A percentile compares a stretch with the other conserved stretches of the same genome.
These are phyloP conservation scores for Andrena praecox DNA, from an alignment of 2,888 invertebrate genomes.

Conservation along the genomic window DNA sequence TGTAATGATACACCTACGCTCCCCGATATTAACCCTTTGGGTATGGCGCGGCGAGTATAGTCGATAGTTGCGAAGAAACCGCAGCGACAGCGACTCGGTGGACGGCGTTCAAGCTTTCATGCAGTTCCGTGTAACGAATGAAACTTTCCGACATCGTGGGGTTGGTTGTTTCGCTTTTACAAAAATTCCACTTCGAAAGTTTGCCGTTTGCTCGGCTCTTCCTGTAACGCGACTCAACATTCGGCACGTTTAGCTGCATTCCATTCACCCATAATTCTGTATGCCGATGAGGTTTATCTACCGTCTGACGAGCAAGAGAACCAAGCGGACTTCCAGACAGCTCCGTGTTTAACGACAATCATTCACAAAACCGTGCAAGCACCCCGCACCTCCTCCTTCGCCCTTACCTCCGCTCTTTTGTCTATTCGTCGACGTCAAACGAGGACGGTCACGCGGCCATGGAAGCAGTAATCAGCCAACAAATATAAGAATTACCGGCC, in stretches of 20 bases:
- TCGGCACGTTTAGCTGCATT: background rate
- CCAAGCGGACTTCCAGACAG: constrained; percentile 14
- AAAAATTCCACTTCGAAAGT: background rate
- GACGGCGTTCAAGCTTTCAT: background rate
- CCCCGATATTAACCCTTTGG: background rate
- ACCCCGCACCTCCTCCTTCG: background rate
- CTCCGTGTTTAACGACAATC: constrained; percentile 38
- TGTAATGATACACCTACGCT: background rate
- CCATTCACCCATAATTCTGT: background rate
- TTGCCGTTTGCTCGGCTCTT: background rate
- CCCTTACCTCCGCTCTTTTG: constrained; percentile 9
- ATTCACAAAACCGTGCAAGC: constrained; percentile 18
- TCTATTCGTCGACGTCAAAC: constrained; percentile 22
- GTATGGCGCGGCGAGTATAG: background rate
- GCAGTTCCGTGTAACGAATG: background rate
- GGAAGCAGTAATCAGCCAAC: constrained; percentile 20
- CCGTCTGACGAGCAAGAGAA: constrained; percentile 1
- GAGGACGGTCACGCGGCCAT: constrained; percentile 22
- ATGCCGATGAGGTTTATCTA: background rate
- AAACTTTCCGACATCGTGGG: background rate
- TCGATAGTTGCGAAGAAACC: background rate
- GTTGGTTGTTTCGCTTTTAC: background rate
- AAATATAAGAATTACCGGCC: constrained; percentile 42
- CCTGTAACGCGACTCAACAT: background rate
- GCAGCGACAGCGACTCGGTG: background rate